Conservation (phyloP, 1,140 invertebrate species). For the Macrotrachela quadricornifera region DNA sequence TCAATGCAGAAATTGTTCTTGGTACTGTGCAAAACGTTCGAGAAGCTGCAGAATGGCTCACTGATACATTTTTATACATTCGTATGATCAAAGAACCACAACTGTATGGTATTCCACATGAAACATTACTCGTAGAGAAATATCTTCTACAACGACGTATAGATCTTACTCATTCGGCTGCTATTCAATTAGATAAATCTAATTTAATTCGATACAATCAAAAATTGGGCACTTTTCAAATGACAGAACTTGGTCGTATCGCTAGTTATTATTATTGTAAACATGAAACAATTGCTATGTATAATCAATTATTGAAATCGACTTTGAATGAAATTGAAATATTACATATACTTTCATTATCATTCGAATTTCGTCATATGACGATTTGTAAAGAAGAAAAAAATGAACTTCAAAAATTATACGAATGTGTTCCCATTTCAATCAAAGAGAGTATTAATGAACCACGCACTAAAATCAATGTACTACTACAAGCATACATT, state of each 20-base stretch:
- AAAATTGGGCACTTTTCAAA: constrained; percentile 73
- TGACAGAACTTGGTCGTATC: constrained; percentile 80
- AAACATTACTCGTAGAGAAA: constrained; percentile 46
- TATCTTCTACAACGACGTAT: constrained; percentile 65
- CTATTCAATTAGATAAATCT: constrained; percentile 61
- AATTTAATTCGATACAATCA: constrained; percentile 85
- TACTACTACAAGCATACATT: constrained; percentile 87
- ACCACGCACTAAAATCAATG: constrained; percentile 84
- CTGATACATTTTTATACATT: constrained; percentile 91
- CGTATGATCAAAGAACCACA: constrained; percentile 41
- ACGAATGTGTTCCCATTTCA: constrained; percentile 90
- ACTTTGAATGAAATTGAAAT: constrained; percentile 90
- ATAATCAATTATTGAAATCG: constrained; percentile 85
- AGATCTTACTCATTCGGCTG: constrained; percentile 87
- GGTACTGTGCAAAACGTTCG: constrained; percentile 81
- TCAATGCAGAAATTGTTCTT: constrained; percentile 91
- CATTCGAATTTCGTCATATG: constrained; percentile 34
- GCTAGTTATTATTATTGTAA: constrained; percentile 95
- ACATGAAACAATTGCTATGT: constrained; percentile 81
- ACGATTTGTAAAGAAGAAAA: constrained; percentile 91
- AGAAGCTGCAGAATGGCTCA: constrained; percentile 82
- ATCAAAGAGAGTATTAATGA: constrained; percentile 98
- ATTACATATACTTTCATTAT: constrained; percentile 95
- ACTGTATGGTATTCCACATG: constrained; percentile 65
- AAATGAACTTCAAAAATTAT: constrained; percentile 78